A percentile compares a stretch with the other conserved stretches of the same genome.
phyloP scores from a whole-genome alignment of 1,140 invertebrate species.

The Drosophila ananassae region DNA sequence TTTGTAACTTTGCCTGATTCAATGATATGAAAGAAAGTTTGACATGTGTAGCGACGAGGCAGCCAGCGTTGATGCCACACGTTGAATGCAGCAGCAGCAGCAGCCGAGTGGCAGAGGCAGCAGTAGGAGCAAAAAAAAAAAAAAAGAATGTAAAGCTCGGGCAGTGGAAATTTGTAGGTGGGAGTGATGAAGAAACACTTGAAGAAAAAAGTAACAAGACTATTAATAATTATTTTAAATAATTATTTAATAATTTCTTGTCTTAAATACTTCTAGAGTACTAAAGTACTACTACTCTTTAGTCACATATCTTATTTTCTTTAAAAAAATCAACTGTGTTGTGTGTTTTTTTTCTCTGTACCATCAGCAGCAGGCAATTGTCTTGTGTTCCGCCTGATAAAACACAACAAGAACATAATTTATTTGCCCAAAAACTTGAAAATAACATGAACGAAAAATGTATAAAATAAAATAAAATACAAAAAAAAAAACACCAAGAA shows the following conservation, averaged over 20 bases:
- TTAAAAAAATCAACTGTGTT: neutral
- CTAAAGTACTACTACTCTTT: no score
- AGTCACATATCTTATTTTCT: neutral
- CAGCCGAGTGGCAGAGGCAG: neutral
- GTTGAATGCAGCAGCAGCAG: conserved; percentile 26
- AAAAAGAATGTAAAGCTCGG: conserved; percentile 25
- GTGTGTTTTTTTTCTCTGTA: neutral
- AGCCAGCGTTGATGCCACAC: neutral
- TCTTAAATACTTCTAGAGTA: neutral
- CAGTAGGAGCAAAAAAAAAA: conserved; percentile 32
- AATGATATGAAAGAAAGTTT: conserved; percentile 65
- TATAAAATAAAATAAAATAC: conserved; percentile 13
- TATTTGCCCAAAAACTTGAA: conserved; percentile 59
- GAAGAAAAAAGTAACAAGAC: neutral
- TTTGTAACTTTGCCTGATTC: conserved; percentile 59
- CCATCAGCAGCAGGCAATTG: conserved; percentile 54
- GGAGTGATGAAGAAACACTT: neutral
- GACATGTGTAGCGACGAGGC: conserved; percentile 50
- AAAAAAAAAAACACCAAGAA: neutral
- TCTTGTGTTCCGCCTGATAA: conserved; percentile 65
- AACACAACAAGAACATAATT: conserved; percentile 66
- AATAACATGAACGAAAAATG: conserved; percentile 47
- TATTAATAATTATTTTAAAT: no score
- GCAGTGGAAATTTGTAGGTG: conserved; percentile 36
- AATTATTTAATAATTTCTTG: neutral